Evolutionary conservation across 2,888 invertebrate genomes (phyloP).

Genomic region (Gnatocerus cornutus): DNA sequence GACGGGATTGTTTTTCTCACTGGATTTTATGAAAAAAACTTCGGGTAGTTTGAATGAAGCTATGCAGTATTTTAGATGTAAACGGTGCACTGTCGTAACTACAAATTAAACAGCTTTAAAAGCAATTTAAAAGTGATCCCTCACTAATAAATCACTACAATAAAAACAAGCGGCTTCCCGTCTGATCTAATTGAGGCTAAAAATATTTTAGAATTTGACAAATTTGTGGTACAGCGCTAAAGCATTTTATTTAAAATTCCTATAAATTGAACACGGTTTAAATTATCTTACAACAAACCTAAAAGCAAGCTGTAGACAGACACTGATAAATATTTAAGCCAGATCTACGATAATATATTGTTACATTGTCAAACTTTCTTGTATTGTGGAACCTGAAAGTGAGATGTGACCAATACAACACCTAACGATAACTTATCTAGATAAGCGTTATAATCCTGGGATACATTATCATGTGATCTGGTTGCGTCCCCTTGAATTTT

Average conservation of each 20-base stretch:
- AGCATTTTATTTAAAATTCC: neutral
- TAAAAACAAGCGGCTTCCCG: conserved; percentile 21
- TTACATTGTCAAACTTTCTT: conserved; percentile 32
- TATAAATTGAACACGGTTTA: conserved; percentile 8
- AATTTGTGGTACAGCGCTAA: neutral
- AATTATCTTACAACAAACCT: neutral
- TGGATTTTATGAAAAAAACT: neutral
- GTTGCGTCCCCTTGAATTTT: conserved; percentile 51
- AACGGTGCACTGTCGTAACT: neutral
- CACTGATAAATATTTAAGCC: conserved; percentile 26
- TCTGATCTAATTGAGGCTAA: conserved; percentile 3
- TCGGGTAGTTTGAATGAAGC: neutral
- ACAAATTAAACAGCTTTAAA: conserved; percentile 31
- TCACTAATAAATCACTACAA: conserved; percentile 28
- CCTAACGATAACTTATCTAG: conserved; percentile 41
- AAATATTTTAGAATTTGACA: conserved; percentile 33
- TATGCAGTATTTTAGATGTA: conserved; percentile 9
- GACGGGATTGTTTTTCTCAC: conserved; percentile 30
- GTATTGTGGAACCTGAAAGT: conserved; percentile 38
- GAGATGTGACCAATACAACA: conserved; percentile 37
- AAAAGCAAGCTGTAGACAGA: conserved; percentile 14
- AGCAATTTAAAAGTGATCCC: conserved; percentile 32
- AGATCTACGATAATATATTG: conserved; percentile 33
- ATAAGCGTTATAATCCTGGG: conserved; percentile 44
- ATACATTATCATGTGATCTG: conserved; percentile 53